phyloP scores from a whole-genome alignment of 2,113 vertebrate genomes.

The Hydrolagus affinis region DNA sequence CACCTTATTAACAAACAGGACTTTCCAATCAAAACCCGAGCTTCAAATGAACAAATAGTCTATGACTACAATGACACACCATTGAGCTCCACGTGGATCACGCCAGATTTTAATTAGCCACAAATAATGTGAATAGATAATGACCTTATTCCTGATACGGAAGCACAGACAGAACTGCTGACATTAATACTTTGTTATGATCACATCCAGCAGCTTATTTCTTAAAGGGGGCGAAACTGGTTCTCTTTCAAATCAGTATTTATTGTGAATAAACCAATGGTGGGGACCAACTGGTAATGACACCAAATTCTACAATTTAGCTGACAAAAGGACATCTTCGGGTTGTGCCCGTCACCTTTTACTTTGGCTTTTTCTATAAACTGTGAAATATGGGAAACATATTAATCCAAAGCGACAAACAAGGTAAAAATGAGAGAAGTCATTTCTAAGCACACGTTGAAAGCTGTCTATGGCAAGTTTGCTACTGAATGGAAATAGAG shows the following conservation, averaged over 20 bases:
- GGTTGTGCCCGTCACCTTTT: too few species aligned
- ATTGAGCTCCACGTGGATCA: background rate
- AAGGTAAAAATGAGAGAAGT: too few species aligned
- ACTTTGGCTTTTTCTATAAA: too few species aligned
- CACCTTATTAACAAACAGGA: background rate
- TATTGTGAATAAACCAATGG: background rate
- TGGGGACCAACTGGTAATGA: background rate
- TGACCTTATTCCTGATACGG: background rate
- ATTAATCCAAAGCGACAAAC: too few species aligned
- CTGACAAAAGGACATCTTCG: too few species aligned
- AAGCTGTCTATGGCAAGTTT: too few species aligned
- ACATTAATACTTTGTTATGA: background rate
- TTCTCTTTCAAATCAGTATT: background rate
- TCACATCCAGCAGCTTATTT: background rate
- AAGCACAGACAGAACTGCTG: background rate
- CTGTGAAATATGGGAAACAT: too few species aligned
- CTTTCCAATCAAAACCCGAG: background rate
- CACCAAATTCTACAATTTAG: too few species aligned
- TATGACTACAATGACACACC: background rate
- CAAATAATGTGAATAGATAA: background rate
- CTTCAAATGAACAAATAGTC: background rate
- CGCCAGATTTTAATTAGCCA: background rate
- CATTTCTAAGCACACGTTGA: too few species aligned
- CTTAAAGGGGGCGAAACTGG: background rate
- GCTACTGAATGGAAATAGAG: too few species aligned